These are phyloP conservation scores for Zosterops lateralis DNA, from an alignment of 2,113 vertebrate genomes.

Conservation along the genomic window DNA sequence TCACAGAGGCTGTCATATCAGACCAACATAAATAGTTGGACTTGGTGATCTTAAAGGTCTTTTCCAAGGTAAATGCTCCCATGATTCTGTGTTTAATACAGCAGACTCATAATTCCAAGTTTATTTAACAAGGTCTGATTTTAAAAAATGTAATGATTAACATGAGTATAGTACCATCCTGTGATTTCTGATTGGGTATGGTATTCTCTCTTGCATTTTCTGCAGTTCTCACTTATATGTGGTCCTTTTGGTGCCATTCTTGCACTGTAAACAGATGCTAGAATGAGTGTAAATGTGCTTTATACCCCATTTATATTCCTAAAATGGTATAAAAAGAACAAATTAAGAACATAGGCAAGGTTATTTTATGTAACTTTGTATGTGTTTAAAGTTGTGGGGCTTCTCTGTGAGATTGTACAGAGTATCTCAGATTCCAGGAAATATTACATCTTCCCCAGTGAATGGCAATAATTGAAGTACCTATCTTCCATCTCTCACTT, in stretches of 20 bases:
- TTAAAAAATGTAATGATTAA: background rate
- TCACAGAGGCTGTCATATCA: background rate
- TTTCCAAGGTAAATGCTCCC: background rate
- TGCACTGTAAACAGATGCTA: background rate
- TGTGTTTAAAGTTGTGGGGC: background rate
- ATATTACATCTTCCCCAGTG: background rate
- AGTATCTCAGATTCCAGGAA: background rate
- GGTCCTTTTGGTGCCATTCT: background rate
- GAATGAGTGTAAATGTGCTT: background rate
- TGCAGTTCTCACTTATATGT: background rate
- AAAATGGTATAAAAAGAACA: background rate
- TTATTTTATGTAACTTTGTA: background rate
- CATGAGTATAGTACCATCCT: background rate
- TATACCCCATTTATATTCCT: background rate
- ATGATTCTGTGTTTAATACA: background rate
- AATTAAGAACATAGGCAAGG: background rate
- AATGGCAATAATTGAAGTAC: conserved; percentile 30
- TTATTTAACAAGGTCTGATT: background rate
- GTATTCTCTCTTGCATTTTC: background rate
- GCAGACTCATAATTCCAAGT: background rate
- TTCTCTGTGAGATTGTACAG: background rate
- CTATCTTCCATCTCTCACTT: conserved; percentile 43
- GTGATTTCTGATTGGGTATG: background rate
- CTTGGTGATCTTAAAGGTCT: background rate
- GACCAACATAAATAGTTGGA: background rate